A percentile compares a stretch with the other conserved stretches of the same genome.
These are phyloP conservation scores for Myopa tessellatipennis DNA, from an alignment of 2,888 invertebrate genomes.

Conservation along the genomic window DNA sequence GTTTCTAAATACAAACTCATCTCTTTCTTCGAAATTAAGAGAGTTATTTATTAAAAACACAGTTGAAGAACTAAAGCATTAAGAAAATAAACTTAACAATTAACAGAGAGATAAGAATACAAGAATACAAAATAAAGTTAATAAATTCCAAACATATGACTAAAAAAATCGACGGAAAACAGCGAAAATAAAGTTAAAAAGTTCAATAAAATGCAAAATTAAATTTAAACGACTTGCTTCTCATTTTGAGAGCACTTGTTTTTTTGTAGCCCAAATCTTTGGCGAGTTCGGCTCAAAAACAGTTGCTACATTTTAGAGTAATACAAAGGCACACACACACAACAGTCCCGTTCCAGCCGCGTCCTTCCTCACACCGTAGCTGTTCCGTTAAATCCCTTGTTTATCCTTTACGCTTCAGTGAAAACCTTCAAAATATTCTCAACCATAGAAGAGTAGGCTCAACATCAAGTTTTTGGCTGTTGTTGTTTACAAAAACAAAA, in stretches of 20 bases:
- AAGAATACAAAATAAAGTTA: too few relatives aligned
- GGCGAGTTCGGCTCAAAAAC: background rate
- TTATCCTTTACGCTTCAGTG: slow-evolving; percentile 54
- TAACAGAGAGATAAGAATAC: too few relatives aligned
- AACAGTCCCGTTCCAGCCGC: background rate
- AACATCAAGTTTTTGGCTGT: slow-evolving; percentile 19
- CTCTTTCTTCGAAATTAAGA: too few relatives aligned
- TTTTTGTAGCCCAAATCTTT: background rate
- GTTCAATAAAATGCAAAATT: background rate
- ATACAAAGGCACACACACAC: background rate
- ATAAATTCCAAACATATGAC: too few relatives aligned
- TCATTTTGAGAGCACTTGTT: background rate
- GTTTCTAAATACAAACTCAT: too few relatives aligned
- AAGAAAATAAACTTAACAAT: too few relatives aligned
- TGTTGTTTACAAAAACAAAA: background rate
- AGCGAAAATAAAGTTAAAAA: too few relatives aligned
- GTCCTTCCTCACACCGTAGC: background rate
- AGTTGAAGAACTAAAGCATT: too few relatives aligned
- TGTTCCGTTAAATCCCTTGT: slow-evolving; percentile 46
- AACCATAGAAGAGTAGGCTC: slow-evolving; percentile 24
- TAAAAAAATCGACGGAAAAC: too few relatives aligned
- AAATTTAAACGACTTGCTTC: background rate
- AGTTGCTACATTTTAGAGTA: background rate
- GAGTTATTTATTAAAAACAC: too few relatives aligned
- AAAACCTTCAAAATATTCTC: slow-evolving; percentile 51